phyloP scores from a whole-genome alignment of 1,140 invertebrate genomes.

The Drosophila asahinai region DNA sequence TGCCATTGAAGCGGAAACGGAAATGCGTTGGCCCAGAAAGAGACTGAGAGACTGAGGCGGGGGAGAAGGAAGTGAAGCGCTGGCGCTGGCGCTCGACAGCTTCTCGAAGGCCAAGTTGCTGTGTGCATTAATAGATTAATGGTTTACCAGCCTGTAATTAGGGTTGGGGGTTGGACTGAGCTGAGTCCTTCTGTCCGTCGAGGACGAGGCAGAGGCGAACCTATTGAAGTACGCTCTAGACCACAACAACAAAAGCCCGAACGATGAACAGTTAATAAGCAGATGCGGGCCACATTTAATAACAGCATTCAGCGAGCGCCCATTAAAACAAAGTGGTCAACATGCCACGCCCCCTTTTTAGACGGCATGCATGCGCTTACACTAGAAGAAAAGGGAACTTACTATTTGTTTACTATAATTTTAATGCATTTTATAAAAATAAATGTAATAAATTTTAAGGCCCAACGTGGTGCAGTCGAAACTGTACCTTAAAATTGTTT shows the following conservation, averaged over 20 bases:
- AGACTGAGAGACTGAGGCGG: neutral
- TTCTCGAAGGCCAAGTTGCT: conserved; percentile 42
- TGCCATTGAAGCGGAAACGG: conserved; percentile 78
- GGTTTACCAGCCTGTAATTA: conserved; percentile 48
- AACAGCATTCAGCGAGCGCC: conserved; percentile 65
- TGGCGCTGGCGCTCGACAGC: conserved; percentile 20
- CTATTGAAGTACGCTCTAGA: conserved; percentile 21
- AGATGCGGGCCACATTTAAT: conserved; percentile 76
- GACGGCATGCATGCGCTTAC: neutral
- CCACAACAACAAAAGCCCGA: conserved; percentile 25
- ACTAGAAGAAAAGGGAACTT: neutral
- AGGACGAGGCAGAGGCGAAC: conserved; percentile 7
- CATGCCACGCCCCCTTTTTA: conserved; percentile 56
- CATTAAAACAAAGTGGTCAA: conserved; percentile 78
- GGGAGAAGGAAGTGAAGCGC: conserved; percentile 14
- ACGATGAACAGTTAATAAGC: conserved; percentile 65
- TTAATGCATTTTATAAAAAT: too few species aligned
- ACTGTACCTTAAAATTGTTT: too few species aligned
- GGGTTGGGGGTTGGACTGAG: conserved; percentile 10
- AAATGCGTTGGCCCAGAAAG: conserved; percentile 67
- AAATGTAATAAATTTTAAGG: neutral
- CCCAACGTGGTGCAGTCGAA: too few species aligned
- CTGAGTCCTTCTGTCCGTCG: neutral
- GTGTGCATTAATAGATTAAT: conserved; percentile 82
- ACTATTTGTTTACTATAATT: too few species aligned